These are phyloP conservation scores for Maniola jurtina DNA, from an alignment of 1,140 invertebrate species.

Conservation along the genomic window DNA sequence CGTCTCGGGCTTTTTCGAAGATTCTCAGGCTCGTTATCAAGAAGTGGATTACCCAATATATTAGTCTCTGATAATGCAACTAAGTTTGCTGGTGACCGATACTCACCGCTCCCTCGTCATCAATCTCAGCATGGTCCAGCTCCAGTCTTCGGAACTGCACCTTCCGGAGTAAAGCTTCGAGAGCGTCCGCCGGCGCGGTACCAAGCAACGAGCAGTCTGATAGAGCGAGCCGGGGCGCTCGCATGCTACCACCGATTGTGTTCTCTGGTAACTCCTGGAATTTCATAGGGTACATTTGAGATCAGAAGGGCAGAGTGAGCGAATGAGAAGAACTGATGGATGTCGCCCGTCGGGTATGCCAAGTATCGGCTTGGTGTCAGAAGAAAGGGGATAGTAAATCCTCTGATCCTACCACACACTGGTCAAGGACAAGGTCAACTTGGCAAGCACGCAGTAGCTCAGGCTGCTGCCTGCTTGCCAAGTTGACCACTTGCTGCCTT, in stretches of 20 bases:
- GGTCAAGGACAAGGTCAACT: too few relatives aligned
- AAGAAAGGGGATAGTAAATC: too few relatives aligned
- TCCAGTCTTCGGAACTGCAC: constrained; percentile 84
- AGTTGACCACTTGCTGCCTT: too few relatives aligned
- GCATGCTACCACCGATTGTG: constrained; percentile 48
- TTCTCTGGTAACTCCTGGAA: constrained; percentile 59
- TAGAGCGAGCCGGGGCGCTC: constrained; percentile 56
- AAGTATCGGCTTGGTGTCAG: too few relatives aligned
- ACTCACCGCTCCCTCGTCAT: constrained; percentile 83
- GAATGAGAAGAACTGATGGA: not conserved
- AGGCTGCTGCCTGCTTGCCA: too few relatives aligned
- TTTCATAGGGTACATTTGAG: not conserved
- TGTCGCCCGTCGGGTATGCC: not conserved
- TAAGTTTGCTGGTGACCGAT: too few relatives aligned
- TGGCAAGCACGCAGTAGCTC: too few relatives aligned
- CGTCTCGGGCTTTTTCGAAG: constrained; percentile 67
- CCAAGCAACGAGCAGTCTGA: constrained; percentile 52
- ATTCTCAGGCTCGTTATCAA: too few relatives aligned
- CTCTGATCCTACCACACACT: too few relatives aligned
- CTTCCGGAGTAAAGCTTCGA: constrained; percentile 61
- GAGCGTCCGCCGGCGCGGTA: constrained; percentile 57
- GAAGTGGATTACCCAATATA: too few relatives aligned
- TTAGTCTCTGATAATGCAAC: too few relatives aligned
- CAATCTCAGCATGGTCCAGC: constrained; percentile 83
- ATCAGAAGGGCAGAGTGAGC: not conserved